A percentile compares a stretch with the other conserved stretches of the same genome.
Evolutionary conservation across 35 echinoderm and acorn worm genomes (phyloP).

Genomic region (Strongylocentrotus purpuratus): DNA sequence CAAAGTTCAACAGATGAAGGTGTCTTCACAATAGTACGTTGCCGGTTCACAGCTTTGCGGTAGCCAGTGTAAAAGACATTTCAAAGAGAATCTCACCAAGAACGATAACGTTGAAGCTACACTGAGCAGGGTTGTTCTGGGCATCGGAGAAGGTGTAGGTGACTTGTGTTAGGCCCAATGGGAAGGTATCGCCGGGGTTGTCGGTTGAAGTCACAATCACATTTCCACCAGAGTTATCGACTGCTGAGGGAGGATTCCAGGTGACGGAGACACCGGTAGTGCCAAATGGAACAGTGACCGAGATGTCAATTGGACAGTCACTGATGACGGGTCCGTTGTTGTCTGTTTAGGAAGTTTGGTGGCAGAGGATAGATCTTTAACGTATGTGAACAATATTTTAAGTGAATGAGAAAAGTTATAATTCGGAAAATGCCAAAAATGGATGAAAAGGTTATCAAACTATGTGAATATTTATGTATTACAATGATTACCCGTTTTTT

Average conservation of each 20-base stretch:
- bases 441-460: no score
- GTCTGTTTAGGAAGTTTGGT: slow-evolving; percentile 46
- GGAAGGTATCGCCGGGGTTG: slow-evolving; percentile 37
- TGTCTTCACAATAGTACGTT: no score
- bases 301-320: slow-evolving; percentile 56
- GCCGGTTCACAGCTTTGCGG: no score
- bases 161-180: slow-evolving; percentile 42
- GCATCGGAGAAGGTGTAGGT: slow-evolving; percentile 46
- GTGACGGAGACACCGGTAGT: neutral
- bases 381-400: no score
- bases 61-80: no score
- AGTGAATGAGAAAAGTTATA: no score
- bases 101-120: slow-evolving; percentile 49
- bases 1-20: no score
- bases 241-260: slow-evolving; percentile 47
- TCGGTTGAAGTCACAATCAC: neutral
- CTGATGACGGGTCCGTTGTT: slow-evolving; percentile 51
- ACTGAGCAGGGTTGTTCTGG: slow-evolving; percentile 17
- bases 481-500: no score
- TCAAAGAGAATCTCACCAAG: neutral
- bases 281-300: neutral
- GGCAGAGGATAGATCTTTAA: no score
- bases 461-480: no score
- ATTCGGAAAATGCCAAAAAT: no score
- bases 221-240: slow-evolving; percentile 38